Base-by-base conservation (phyloP, 2,888 invertebrate genomes). In the Schizaphis graminum region DNA sequence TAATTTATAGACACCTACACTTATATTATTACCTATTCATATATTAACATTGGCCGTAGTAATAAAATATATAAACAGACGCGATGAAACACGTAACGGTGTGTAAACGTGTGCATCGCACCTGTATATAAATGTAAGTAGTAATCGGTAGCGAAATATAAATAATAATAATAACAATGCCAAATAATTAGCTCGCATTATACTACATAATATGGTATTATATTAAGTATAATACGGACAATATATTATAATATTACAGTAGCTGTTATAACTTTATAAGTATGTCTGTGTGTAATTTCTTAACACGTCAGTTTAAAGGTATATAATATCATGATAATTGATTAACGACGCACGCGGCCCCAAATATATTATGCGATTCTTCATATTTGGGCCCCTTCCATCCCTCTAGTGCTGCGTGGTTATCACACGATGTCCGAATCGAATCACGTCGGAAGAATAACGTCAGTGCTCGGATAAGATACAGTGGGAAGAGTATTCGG, bases 391-490 rank as follows among this genome's bases (percentile, higher is more conserved):
- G 16, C 86, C 77, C 77, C 77, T 77, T 35, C 77, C 77, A 21
- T 24, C 35, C 35, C 77, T 8, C 21, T 77, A 8, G 8, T 41
- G 35, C 7, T 7, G 24, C 10, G n/a, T 35, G 11, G 88, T 88
- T 88, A 88, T 88, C 24, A 21, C 86, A 77, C 84, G 47, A 84
- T 57, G 57, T 57, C 93, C 93, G 85, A 85, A 85, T 90, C 93
- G 61, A 93, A 93, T 93, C 57, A 53, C 26, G n/a, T 49, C 53
- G 35, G 61, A 87, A 44, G 26, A 35, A 61, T 26, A 47, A 28
- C 92, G 56, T 47, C 88, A 56, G 13, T 77, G n/a, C 44, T 84
- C 26, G 10, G 44, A 85, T 7, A 67, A 67, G 21, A 10, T 28
- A 13, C 57, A 5, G 16, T n/a, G 41, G 24, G 84, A 41, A 91